Evolutionary conservation across 2,888 invertebrate genomes (phyloP).

Genomic region (Monopis laevigella): DNA sequence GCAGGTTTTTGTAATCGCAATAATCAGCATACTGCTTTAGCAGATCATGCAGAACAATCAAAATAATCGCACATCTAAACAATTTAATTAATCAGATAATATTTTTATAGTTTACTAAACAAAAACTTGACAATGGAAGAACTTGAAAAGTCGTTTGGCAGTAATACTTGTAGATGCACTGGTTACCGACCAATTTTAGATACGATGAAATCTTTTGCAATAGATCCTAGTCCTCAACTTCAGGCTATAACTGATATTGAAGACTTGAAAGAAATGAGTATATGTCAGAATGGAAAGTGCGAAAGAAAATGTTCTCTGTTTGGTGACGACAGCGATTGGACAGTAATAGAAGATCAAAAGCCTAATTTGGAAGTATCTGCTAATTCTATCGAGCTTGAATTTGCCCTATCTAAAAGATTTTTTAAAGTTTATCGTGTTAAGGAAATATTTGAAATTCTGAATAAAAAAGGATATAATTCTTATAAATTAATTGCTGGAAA

Average conservation of each 20-base stretch:
- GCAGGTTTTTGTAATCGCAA: not conserved
- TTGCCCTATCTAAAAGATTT: slow-evolving; percentile 41
- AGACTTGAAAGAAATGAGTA: not conserved
- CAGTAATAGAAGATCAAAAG: slow-evolving; percentile 26
- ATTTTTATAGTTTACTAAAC: slow-evolving; percentile 47
- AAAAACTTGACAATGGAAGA: slow-evolving; percentile 70
- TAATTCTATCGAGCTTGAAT: slow-evolving; percentile 49
- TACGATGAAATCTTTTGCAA: slow-evolving; percentile 77
- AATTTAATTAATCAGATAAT: too few species aligned
- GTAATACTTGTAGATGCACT: slow-evolving; percentile 83
- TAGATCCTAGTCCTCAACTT: slow-evolving; percentile 64
- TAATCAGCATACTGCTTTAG: too few species aligned
- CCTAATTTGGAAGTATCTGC: slow-evolving; percentile 30
- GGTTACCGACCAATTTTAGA: slow-evolving; percentile 82
- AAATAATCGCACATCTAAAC: too few species aligned
- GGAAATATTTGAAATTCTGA: slow-evolving; percentile 55
- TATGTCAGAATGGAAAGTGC: slow-evolving; percentile 24
- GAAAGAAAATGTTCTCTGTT: slow-evolving; percentile 32
- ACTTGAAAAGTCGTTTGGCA: slow-evolving; percentile 77
- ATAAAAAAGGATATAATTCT: slow-evolving; percentile 41
- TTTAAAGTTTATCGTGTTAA: slow-evolving; percentile 52
- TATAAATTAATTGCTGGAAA: slow-evolving; percentile 74
- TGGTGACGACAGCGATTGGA: slow-evolving; percentile 32
- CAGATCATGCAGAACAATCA: too few species aligned
- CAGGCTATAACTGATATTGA: slow-evolving; percentile 1